Percentiles rank a stretch among this genome's conserved stretches.
These are phyloP conservation scores for Halictus quadricinctus DNA, from an alignment of 2,888 invertebrate genomes.

Conservation along the genomic window DNA sequence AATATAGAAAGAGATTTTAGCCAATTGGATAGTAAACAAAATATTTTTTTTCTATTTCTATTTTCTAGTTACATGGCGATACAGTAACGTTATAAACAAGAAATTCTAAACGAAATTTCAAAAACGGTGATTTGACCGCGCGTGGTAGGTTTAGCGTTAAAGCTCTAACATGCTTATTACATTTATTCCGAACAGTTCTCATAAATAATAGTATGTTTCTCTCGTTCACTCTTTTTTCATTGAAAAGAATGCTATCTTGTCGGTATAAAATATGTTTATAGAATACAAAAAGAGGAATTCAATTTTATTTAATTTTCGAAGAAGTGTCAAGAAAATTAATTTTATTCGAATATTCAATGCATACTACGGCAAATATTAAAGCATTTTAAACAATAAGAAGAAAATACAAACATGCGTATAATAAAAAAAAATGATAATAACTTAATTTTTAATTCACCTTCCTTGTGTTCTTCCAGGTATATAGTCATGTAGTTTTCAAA, in stretches of 20 bases:
- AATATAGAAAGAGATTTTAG: too few relatives aligned
- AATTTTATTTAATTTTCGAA: constrained; percentile 11
- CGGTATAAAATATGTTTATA: not conserved
- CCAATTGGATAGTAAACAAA: too few relatives aligned
- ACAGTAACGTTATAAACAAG: too few relatives aligned
- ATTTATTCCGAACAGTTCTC: not conserved
- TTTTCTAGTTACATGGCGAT: too few relatives aligned
- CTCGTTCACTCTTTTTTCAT: not conserved
- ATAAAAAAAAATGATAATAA: constrained; percentile 16
- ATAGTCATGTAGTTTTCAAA: constrained; percentile 14
- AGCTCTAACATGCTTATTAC: not conserved
- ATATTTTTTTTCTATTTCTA: too few relatives aligned
- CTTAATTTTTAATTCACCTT: not conserved
- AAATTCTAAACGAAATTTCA: too few relatives aligned
- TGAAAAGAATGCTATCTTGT: not conserved
- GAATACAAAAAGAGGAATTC: not conserved
- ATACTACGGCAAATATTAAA: constrained; percentile 32
- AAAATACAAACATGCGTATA: constrained; percentile 44
- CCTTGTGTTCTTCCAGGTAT: constrained; percentile 4
- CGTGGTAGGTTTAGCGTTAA: not conserved
- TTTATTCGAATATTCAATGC: constrained; percentile 21
- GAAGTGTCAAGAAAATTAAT: constrained; percentile 22
- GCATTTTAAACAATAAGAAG: constrained; percentile 26
- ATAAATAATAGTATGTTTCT: not conserved
- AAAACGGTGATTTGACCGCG: too few relatives aligned